Evolutionary conservation across 2,888 invertebrate species (phyloP).

Genomic region (Dolichomitus sp.): DNA sequence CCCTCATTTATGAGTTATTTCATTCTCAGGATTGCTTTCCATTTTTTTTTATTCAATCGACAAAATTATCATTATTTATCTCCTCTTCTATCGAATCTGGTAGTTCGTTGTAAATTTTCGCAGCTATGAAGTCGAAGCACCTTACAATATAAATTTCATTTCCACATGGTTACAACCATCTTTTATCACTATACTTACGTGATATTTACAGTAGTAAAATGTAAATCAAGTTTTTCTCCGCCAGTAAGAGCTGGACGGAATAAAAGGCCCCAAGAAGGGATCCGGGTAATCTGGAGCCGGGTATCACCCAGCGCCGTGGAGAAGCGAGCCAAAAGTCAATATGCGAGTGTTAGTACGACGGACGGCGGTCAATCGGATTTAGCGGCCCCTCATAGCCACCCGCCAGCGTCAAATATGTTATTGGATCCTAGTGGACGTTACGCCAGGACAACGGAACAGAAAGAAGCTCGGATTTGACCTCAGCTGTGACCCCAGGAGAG

Average conservation of each 20-base stretch:
- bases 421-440: slow-evolving; percentile 79
- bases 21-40: too few relatives aligned
- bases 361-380: slow-evolving; percentile 84
- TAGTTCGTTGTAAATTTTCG: too few relatives aligned
- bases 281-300: slow-evolving; percentile 56
- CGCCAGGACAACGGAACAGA: slow-evolving; percentile 46
- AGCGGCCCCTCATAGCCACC: slow-evolving; percentile 73
- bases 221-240: not conserved
- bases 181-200: not conserved
- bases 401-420: slow-evolving; percentile 82
- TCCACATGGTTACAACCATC: not conserved
- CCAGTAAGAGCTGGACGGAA: slow-evolving; percentile 38
- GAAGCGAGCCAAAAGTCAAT: slow-evolving; percentile 75
- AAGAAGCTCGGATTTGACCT: slow-evolving; percentile 34
- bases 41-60: too few relatives aligned
- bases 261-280: slow-evolving; percentile 45
- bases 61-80: too few relatives aligned
- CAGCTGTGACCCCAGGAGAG: slow-evolving; percentile 19
- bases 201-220: slow-evolving; percentile 4
- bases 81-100: too few relatives aligned
- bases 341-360: slow-evolving; percentile 71
- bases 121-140: not conserved
- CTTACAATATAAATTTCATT: not conserved
- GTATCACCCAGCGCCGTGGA: slow-evolving; percentile 51
- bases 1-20: too few relatives aligned